Conservation (phyloP, 2,888 invertebrate genomes). For the Ecdyonurus torrentis region DNA sequence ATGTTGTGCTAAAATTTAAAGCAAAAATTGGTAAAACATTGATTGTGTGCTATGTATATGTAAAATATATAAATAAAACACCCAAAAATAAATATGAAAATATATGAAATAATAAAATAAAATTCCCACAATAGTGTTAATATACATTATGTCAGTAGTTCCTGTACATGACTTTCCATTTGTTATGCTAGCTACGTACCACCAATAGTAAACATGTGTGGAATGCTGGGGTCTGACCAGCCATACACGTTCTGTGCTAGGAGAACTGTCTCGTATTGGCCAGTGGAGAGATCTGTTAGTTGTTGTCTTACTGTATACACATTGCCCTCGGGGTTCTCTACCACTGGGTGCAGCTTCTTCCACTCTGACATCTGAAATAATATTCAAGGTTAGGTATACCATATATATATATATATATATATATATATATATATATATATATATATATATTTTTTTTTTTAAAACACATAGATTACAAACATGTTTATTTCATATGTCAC, state of each 20-base stretch:
- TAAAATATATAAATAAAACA: background rate
- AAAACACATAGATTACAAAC: too few species aligned
- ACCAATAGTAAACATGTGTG: constrained; percentile 24
- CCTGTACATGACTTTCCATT: too few species aligned
- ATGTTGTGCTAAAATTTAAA: too few species aligned
- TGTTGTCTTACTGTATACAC: constrained; percentile 26
- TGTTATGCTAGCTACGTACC: too few species aligned
- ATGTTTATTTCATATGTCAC: too few species aligned
- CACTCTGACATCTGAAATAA: constrained; percentile 16
- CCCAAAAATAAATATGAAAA: background rate
- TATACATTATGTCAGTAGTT: constrained; percentile 23
- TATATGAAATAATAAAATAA: background rate
- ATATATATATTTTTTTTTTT: too few species aligned
- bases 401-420: constrained; percentile 1
- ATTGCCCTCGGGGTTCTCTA: constrained; percentile 19
- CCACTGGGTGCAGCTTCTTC: constrained; percentile 20
- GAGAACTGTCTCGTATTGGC: constrained; percentile 28
- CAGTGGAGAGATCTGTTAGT: constrained; percentile 24
- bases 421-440: constrained; percentile 2
- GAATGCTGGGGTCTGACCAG: constrained; percentile 28
- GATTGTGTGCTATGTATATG: too few species aligned
- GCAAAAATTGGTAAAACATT: too few species aligned
- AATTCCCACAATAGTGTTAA: background rate
- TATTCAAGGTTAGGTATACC: background rate
- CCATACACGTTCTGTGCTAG: constrained; percentile 28